A percentile compares a stretch with the other conserved stretches of the same genome.
Evolutionary conservation across 2,888 invertebrate species (phyloP).

Genomic region (Acronicta psi): DNA sequence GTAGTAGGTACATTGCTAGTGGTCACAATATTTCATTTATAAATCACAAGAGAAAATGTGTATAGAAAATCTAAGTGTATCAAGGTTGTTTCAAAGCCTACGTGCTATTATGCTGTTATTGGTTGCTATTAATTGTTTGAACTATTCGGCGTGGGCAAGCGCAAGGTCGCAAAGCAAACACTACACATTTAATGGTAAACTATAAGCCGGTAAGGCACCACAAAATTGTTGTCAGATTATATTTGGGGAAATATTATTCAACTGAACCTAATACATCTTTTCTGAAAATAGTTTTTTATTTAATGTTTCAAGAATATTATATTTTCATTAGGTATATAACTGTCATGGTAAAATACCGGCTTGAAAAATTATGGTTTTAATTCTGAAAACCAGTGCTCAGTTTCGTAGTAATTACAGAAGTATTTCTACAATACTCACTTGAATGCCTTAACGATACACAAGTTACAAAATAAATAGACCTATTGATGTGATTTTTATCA

Average conservation of each 20-base stretch:
- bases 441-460: not conserved
- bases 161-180: constrained; percentile 24
- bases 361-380: too few relatives aligned
- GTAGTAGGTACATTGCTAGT: too few relatives aligned
- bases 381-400: too few relatives aligned
- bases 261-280: too few relatives aligned
- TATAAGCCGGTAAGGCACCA: constrained; percentile 37
- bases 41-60: too few relatives aligned
- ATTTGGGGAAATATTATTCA: too few relatives aligned
- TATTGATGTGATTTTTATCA: not conserved
- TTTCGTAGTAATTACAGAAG: not conserved
- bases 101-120: not conserved
- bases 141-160: constrained; percentile 28
- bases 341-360: not conserved
- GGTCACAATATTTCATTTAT: too few relatives aligned
- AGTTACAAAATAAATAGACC: not conserved
- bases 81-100: not conserved
- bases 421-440: not conserved
- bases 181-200: constrained; percentile 33
- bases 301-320: too few relatives aligned
- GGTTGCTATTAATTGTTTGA: not conserved
- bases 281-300: too few relatives aligned
- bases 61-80: constrained; percentile 4
- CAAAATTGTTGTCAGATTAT: constrained; percentile 10
- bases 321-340: not conserved